These are phyloP conservation scores for Scopus umbretta DNA, from an alignment of 2,113 vertebrate species.

Conservation along the genomic window DNA sequence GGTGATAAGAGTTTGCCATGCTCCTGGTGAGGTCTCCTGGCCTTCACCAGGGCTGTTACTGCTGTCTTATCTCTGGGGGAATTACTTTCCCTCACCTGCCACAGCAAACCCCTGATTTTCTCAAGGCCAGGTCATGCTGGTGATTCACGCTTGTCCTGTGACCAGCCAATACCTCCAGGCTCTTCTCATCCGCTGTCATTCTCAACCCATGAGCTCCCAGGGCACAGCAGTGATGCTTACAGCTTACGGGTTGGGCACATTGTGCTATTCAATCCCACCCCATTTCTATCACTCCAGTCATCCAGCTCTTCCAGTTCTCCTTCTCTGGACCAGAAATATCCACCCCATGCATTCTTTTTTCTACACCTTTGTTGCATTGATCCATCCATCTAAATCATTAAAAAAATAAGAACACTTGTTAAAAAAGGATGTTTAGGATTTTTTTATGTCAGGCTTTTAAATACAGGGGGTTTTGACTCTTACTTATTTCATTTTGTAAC, in stretches of 20 bases:
- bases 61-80: background rate
- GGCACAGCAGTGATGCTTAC: background rate
- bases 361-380: background rate
- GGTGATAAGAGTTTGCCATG: background rate
- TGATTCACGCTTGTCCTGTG: background rate
- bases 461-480: background rate
- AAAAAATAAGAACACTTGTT: background rate
- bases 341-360: background rate
- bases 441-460: background rate
- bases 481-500: background rate
- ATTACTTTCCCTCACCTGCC: background rate
- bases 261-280: background rate
- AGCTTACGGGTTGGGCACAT: rapidly evolving
- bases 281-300: background rate
- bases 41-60: background rate
- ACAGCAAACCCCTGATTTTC: background rate
- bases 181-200: background rate
- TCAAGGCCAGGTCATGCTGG: background rate
- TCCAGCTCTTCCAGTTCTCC: background rate
- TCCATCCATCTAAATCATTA: background rate
- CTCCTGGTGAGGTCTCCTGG: background rate
- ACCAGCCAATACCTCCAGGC: background rate
- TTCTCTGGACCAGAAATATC: background rate
- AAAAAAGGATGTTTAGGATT: background rate
- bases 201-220: background rate